These are phyloP conservation scores for Argentina silus DNA, from an alignment of 2,797 vertebrate species.

Conservation along the genomic window DNA sequence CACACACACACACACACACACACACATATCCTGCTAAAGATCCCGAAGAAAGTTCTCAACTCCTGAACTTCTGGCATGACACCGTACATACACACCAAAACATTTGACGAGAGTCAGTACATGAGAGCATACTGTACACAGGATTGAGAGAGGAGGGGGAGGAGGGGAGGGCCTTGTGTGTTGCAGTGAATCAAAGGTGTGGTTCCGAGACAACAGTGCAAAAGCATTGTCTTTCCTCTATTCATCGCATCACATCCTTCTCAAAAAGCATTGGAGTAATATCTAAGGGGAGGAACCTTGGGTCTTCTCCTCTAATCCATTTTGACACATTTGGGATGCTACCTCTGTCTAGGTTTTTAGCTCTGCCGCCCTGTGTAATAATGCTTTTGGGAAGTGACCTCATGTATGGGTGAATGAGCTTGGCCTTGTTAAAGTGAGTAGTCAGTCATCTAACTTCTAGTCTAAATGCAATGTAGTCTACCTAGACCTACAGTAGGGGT, in stretches of 20 bases:
- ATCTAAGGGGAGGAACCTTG: no score
- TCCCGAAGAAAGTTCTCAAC: slow-evolving; percentile 75
- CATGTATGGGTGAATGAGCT: neutral
- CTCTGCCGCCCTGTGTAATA: neutral
- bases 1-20: slow-evolving; percentile 22
- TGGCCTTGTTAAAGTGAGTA: neutral
- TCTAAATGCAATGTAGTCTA: no score
- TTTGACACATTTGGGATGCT: neutral
- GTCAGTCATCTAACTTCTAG: no score
- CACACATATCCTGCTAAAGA: slow-evolving; percentile 49
- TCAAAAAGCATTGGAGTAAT: no score
- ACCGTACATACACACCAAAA: neutral
- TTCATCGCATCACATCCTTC: no score
- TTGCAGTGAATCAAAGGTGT: neutral
- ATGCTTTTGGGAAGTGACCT: slow-evolving; percentile 9
- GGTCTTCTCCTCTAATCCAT: neutral
- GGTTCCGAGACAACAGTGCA: neutral
- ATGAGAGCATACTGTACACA: no score
- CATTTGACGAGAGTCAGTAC: no score
- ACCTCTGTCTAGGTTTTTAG: neutral
- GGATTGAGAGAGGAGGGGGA: no score
- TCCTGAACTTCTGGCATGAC: slow-evolving; percentile 84
- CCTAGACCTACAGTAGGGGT: no score
- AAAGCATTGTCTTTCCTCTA: neutral
- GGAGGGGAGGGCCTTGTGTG: no score